These are phyloP conservation scores for Crambe crambe DNA, from an alignment of 37 sponge, comb jelly and placozoan species.

Conservation along the genomic window DNA sequence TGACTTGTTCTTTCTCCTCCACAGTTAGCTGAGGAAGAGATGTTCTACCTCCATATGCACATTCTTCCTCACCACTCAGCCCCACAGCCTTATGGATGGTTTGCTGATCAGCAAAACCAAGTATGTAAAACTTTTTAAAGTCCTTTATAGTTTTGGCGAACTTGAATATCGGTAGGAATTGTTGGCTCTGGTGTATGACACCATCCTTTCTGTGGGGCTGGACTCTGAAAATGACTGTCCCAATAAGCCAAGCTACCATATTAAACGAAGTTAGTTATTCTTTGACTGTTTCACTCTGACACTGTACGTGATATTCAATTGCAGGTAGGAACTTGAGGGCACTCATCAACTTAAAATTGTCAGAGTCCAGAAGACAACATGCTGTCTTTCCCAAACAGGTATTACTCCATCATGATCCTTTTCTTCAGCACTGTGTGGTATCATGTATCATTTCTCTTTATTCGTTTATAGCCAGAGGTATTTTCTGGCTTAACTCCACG, in stretches of 20 bases:
- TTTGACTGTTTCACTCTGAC: not conserved
- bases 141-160: not conserved
- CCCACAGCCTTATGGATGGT: constrained; percentile 18
- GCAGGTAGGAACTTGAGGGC: constrained; percentile 36
- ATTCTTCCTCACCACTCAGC: not conserved
- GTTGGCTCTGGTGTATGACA: constrained; percentile 29
- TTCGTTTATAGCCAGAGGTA: not conserved
- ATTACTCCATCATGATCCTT: not conserved
- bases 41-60: not conserved
- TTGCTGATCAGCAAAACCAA: constrained; percentile 20
- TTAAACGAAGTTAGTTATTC: not conserved
- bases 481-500: not conserved
- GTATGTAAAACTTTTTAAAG: not conserved
- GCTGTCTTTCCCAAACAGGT: constrained; percentile 26
- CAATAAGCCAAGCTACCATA: not conserved
- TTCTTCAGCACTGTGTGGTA: not conserved
- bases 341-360: constrained; percentile 28
- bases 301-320: not conserved
- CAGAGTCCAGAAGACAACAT: not conserved
- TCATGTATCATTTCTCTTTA: not conserved
- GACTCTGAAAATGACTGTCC: not conserved
- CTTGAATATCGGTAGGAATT: constrained; percentile 11
- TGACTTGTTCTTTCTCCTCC: not conserved
- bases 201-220: not conserved
- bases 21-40: not conserved